Evolutionary conservation across 1,140 invertebrate species (phyloP).

Genomic region (Homalodisca vitripennis): DNA sequence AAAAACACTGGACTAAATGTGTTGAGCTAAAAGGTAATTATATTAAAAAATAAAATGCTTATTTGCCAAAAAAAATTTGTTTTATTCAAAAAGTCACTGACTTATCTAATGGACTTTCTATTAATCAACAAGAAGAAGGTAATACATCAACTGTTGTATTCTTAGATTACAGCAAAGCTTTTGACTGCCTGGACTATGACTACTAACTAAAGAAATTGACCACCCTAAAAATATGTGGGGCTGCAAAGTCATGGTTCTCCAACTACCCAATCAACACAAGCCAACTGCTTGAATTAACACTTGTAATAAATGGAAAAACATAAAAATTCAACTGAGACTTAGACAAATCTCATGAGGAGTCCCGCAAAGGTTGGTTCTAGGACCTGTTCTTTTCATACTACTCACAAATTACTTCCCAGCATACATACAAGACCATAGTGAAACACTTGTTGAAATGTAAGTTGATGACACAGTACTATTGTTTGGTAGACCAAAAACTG

Average conservation of each 20-base stretch:
- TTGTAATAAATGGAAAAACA: background rate
- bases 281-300: background rate
- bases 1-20: too few relatives aligned
- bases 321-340: background rate
- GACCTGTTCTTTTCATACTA: too few relatives aligned
- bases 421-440: background rate
- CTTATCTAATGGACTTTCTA: too few relatives aligned
- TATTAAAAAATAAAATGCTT: too few relatives aligned
- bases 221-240: background rate
- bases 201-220: background rate
- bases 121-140: background rate
- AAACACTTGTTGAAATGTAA: background rate
- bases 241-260: background rate
- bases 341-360: too few relatives aligned
- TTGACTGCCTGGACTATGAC: background rate
- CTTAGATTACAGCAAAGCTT: background rate
- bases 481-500: background rate
- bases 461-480: background rate
- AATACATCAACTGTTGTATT: background rate
- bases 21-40: too few relatives aligned
- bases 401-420: too few relatives aligned
- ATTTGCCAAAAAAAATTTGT: too few relatives aligned
- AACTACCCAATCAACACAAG: background rate
- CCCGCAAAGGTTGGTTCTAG: too few relatives aligned
- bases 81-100: too few relatives aligned